Evolutionary conservation across 2,113 vertebrate species (phyloP).

Genomic region (Pangasianodon gigas): DNA sequence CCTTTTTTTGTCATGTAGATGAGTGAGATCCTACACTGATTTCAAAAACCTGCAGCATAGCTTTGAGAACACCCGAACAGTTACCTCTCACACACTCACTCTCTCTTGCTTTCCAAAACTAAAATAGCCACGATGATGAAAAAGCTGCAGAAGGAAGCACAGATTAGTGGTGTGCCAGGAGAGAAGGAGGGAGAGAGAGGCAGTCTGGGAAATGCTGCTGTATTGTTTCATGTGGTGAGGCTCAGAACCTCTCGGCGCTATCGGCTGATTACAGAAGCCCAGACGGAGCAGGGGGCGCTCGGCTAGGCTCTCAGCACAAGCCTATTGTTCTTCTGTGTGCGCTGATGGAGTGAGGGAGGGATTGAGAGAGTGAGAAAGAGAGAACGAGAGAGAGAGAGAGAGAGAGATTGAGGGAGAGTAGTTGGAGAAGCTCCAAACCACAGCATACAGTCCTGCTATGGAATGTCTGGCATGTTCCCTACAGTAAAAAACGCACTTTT

Average conservation of each 20-base stretch:
- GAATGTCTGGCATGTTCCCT: conserved; percentile 52
- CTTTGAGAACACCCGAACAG: conserved; percentile 28
- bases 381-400: conserved; percentile 57
- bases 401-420: conserved; percentile 56
- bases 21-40: conserved; percentile 35
- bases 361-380: conserved; percentile 52
- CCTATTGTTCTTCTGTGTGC: conserved; percentile 42
- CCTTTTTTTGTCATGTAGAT: conserved; percentile 40
- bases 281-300: conserved; percentile 30
- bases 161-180: conserved; percentile 33
- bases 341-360: conserved; percentile 30
- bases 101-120: conserved; percentile 40
- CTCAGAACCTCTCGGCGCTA: conserved; percentile 30
- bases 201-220: conserved; percentile 34
- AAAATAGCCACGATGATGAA: conserved; percentile 34
- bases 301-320: conserved; percentile 41
- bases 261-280: conserved; percentile 40
- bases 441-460: conserved; percentile 42
- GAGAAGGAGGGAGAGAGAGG: conserved; percentile 19
- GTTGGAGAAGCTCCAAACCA: conserved; percentile 53
- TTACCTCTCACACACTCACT: not conserved
- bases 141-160: conserved; percentile 37
- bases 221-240: conserved; percentile 41
- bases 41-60: conserved; percentile 35
- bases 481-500: conserved; percentile 28